phyloP scores from a whole-genome alignment of 2,888 invertebrate genomes.

The Drepana falcataria region DNA sequence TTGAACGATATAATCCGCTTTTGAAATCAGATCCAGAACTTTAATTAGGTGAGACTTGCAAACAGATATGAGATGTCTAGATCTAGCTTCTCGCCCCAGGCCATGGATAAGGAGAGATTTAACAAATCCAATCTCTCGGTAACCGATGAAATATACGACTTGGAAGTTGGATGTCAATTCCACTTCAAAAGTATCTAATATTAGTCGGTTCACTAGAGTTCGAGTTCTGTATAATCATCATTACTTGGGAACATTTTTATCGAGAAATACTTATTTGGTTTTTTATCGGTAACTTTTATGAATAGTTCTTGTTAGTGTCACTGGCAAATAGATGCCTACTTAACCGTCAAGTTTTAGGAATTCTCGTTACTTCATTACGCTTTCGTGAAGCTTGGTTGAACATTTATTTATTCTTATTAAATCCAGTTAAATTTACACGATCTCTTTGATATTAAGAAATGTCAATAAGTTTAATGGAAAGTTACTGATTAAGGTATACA shows the following conservation, averaged over 20 bases:
- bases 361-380: no score
- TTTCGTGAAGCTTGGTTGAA: no score
- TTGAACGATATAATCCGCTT: no score
- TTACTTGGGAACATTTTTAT: no score
- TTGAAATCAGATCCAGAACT: background rate
- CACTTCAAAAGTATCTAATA: no score
- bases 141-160: constrained; percentile 9
- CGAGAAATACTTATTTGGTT: no score
- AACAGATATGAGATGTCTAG: background rate
- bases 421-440: background rate
- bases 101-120: constrained; percentile 6
- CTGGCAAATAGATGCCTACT: no score
- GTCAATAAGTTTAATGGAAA: background rate
- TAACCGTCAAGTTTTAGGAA: no score
- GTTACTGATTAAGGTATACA: background rate
- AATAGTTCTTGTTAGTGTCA: no score
- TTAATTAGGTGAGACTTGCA: background rate
- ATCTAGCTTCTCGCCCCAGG: constrained; percentile 2
- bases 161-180: constrained; percentile 6
- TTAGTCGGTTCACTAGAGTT: background rate
- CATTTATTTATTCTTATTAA: no score
- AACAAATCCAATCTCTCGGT: constrained; percentile 7
- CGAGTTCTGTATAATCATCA: no score
- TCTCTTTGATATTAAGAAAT: background rate
- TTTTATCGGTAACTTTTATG: no score